Evolutionary conservation across 2,888 invertebrate genomes (phyloP).

Genomic region (Harpalus rufipes): DNA sequence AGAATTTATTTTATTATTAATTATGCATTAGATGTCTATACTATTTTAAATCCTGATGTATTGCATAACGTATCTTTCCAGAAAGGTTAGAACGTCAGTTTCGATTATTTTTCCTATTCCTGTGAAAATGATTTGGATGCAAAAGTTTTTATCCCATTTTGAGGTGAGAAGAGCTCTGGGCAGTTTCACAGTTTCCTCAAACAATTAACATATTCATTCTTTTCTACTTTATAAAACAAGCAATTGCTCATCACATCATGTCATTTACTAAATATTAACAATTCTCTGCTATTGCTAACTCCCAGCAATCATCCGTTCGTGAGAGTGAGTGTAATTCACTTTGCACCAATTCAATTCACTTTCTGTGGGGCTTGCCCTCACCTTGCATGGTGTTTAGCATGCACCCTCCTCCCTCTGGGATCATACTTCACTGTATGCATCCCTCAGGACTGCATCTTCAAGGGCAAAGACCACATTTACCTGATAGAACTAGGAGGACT

Average conservation of each 20-base stretch:
- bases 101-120: too few relatives aligned
- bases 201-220: too few relatives aligned
- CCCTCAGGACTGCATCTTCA: slow-evolving; percentile 19
- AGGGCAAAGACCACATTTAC: slow-evolving; percentile 11
- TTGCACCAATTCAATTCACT: slow-evolving; percentile 44
- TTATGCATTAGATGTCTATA: too few relatives aligned
- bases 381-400: slow-evolving; percentile 17
- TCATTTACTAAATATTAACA: background rate
- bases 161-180: too few relatives aligned
- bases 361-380: slow-evolving; percentile 6
- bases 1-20: too few relatives aligned
- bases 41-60: too few relatives aligned
- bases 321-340: slow-evolving; percentile 35
- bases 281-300: background rate
- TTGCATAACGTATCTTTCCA: too few relatives aligned
- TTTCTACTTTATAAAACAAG: too few relatives aligned
- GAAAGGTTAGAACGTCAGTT: too few relatives aligned
- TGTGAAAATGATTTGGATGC: too few relatives aligned
- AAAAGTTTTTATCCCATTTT: too few relatives aligned
- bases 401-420: slow-evolving; percentile 36
- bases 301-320: background rate
- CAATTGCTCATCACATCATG: background rate
- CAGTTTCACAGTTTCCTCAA: too few relatives aligned
- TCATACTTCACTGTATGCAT: slow-evolving; percentile 18
- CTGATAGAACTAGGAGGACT: slow-evolving; percentile 20